Base-by-base conservation (phyloP, 1,140 invertebrate genomes). In the Euglossa dilemma region DNA sequence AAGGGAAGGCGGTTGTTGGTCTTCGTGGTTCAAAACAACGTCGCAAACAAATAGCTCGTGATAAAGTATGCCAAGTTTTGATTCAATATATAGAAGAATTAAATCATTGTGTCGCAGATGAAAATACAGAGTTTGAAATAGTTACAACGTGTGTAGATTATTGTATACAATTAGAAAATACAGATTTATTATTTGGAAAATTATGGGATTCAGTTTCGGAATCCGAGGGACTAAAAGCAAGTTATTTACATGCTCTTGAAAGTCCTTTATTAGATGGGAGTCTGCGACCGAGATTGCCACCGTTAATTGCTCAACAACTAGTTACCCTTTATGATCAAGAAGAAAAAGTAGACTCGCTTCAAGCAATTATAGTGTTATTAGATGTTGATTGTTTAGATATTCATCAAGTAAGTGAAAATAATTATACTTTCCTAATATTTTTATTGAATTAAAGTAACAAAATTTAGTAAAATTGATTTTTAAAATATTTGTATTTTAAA, bases 311-410 rank as follows among this genome's bases (percentile, higher is more conserved):
- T n/a, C 97, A 97, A 91, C 95, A 96, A 54, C 93, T 97, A 63
- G 95, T 97, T 23, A 92, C 92, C 3, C 94, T 96, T 82, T 95
- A 95, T 87, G 96, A 96, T 88, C 93, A 93, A 83, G 95, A 94
- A 88, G 94, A 95, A 90, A 91, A 88, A 85, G 93, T 87, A 76
- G 95, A 96, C 91, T 95, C 95, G 67, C 94, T 99, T 20, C 98
- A 99, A 92, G 95, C 96, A 9, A 96, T 98, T 82, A 95, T 98
- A 57, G 96, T 98, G 12, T 96, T 97, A 89, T 93, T 99, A 50
- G 96, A 98, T 80, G 96, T 99, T 70, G 95, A 96, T 76, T 98
- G 97, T 87, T 93, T 99, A 47, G 98, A 99, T 94, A 96, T 99
- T 66, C 97, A 99, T 93, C 98, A 99, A 94, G 96, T 97, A 80